Conservation (phyloP, 2,888 invertebrate genomes). For the Acleris holmiana region DNA sequence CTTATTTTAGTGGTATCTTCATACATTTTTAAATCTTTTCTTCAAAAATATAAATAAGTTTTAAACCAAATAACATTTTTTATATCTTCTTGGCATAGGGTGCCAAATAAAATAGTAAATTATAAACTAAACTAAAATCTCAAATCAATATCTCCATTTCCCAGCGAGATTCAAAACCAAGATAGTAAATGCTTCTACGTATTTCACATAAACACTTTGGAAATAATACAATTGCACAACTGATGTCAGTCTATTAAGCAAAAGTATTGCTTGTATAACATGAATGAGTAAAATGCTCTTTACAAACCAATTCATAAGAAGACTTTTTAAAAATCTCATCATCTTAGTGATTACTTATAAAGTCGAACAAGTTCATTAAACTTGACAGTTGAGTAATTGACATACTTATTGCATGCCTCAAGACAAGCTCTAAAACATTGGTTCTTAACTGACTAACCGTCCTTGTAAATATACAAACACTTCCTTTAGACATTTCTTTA, state of each 20-base stretch:
- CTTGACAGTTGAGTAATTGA: no score
- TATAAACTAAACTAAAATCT: background rate
- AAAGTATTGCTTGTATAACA: conserved; percentile 11
- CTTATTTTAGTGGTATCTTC: no score
- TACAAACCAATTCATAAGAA: background rate
- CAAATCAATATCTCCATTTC: background rate
- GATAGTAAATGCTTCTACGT: conserved; percentile 11
- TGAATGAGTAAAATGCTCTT: background rate
- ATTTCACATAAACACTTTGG: background rate
- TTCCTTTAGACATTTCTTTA: background rate
- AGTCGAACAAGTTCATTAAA: no score
- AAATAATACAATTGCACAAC: background rate
- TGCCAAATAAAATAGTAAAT: background rate
- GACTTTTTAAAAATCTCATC: conserved; percentile 1
- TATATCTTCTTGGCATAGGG: background rate
- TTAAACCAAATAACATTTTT: no score
- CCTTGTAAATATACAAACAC: background rate
- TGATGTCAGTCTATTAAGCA: no score
- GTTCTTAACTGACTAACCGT: conserved; percentile 11
- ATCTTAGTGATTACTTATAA: background rate
- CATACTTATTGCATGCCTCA: no score
- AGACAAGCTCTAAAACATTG: background rate
- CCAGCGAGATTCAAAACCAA: conserved; percentile 27
- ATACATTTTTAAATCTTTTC: no score
- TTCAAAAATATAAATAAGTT: no score